A percentile compares a stretch with the other conserved stretches of the same genome.
Conservation (phyloP, 2,113 vertebrate species). For the Gallinago media region DNA sequence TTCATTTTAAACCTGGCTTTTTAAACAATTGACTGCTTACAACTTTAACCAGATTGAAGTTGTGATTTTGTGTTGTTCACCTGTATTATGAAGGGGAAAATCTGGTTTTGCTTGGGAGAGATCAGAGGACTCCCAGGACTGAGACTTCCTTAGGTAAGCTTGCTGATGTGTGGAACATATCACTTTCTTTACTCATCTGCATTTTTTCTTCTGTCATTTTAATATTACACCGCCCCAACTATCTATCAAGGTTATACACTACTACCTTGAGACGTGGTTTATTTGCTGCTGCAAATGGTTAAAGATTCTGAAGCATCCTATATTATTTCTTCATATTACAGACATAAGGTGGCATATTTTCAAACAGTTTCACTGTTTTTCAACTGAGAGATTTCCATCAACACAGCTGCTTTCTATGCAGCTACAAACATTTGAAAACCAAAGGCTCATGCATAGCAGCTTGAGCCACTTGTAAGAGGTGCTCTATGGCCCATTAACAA, state of each 20-base stretch:
- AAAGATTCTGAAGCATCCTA: background rate
- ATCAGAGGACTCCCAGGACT: slow-evolving; percentile 24
- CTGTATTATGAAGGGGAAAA: background rate
- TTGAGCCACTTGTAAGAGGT: background rate
- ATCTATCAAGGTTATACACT: background rate
- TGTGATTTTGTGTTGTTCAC: slow-evolving; percentile 54
- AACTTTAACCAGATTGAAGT: slow-evolving; percentile 15
- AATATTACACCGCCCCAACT: background rate
- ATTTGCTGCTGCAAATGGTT: background rate
- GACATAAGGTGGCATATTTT: background rate
- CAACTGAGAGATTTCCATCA: background rate
- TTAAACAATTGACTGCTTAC: slow-evolving; percentile 38
- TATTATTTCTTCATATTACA: background rate
- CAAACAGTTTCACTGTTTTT: background rate
- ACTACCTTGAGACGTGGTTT: background rate
- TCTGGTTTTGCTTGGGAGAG: slow-evolving; percentile 15
- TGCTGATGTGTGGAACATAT: background rate
- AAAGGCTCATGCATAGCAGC: background rate
- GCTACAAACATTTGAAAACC: background rate
- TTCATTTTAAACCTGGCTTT: slow-evolving; percentile 29
- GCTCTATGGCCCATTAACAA: slow-evolving; percentile 9
- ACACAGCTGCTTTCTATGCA: background rate
- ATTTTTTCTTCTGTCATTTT: background rate
- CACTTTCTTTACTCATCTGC: background rate
- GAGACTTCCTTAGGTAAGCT: slow-evolving; percentile 5